These are phyloP conservation scores for Jacana jacana DNA, from an alignment of 2,113 vertebrate species.

Conservation along the genomic window DNA sequence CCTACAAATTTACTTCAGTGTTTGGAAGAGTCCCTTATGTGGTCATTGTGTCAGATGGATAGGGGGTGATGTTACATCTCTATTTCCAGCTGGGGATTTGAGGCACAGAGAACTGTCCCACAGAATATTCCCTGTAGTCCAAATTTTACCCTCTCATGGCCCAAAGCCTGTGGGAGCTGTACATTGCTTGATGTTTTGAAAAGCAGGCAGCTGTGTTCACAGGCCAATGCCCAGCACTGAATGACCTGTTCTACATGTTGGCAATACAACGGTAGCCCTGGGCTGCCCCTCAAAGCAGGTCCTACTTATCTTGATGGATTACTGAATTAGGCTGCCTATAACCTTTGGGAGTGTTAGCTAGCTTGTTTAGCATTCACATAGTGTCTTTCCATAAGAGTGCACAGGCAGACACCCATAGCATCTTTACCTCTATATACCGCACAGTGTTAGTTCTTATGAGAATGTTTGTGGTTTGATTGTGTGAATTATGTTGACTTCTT, in stretches of 20 bases:
- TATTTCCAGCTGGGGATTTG: not conserved
- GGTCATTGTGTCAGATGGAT: not conserved
- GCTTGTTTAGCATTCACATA: not conserved
- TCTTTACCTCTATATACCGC: not conserved
- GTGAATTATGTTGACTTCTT: not conserved
- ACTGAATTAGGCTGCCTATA: not conserved
- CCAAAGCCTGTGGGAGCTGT: not conserved
- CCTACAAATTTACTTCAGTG: not conserved
- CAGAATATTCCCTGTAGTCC: not conserved
- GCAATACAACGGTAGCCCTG: not conserved
- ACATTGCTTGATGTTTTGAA: not conserved
- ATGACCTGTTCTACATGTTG: rapidly evolving
- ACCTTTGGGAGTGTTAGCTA: not conserved
- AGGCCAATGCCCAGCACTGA: not conserved
- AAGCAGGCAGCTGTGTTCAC: not conserved
- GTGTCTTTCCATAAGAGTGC: not conserved
- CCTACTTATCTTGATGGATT: not conserved
- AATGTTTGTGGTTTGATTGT: not conserved
- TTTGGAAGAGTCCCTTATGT: not conserved
- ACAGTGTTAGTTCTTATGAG: not conserved
- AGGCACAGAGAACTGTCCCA: not conserved
- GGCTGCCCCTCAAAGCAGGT: not conserved
- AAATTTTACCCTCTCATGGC: not conserved
- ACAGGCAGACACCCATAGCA: not conserved
- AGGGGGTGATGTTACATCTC: not conserved